phyloP scores from a whole-genome alignment of 2,888 invertebrate genomes.

The Lepidocyrtinus sp. region DNA sequence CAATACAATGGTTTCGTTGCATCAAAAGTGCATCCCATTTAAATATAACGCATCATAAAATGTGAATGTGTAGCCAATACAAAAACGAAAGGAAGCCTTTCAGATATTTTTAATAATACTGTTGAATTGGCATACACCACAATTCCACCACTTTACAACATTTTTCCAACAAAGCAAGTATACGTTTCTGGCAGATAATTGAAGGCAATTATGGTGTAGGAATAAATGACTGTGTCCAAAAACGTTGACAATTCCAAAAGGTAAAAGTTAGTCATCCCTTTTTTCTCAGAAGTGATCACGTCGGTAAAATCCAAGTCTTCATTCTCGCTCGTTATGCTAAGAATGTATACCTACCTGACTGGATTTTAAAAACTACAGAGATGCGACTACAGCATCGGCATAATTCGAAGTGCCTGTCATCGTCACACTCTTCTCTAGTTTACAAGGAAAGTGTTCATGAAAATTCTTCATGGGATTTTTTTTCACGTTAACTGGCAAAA shows the following conservation, averaged over 20 bases:
- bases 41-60: no score
- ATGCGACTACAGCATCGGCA: neutral
- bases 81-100: no score
- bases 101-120: no score
- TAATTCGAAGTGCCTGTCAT: neutral
- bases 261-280: neutral
- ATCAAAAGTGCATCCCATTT: no score
- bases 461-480: slow-evolving; percentile 6
- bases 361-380: no score
- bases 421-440: neutral
- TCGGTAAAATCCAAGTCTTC: neutral
- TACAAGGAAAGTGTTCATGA: neutral
- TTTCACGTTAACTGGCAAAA: neutral
- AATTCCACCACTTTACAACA: neutral
- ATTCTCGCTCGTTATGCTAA: no score
- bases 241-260: no score
- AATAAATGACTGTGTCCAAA: no score
- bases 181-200: neutral
- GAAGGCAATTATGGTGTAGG: no score
- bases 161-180: neutral
- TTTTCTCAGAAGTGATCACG: no score
- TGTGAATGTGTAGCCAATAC: neutral
- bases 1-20: no score
- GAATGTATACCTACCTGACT: neutral
- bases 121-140: neutral